Evolutionary conservation across 2,113 vertebrate species (phyloP).

Genomic region (Aphyosemion australe): DNA sequence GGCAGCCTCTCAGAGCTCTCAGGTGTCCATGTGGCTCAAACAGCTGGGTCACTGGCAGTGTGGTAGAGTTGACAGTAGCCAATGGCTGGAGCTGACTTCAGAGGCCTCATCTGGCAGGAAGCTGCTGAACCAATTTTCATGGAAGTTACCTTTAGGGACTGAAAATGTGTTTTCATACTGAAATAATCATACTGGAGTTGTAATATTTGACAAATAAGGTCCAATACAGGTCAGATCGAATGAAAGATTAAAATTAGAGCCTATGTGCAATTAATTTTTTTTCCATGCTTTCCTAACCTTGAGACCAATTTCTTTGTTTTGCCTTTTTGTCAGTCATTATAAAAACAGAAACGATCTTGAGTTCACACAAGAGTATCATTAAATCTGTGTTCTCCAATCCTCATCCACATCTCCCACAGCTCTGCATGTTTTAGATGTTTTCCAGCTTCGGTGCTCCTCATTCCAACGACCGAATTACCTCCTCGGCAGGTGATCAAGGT

Average conservation of each 20-base stretch:
- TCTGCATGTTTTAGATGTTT: neutral
- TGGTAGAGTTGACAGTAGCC: conserved; percentile 31
- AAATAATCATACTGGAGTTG: conserved; percentile 25
- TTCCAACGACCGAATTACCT: neutral
- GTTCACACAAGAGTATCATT: neutral
- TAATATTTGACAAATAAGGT: neutral
- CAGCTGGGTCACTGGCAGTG: conserved; percentile 59
- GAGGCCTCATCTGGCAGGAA: conserved; percentile 56
- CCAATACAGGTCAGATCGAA: neutral
- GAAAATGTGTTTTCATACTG: conserved; percentile 40
- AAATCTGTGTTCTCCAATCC: neutral
- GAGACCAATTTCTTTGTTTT: neutral
- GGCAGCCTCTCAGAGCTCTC: conserved; percentile 46
- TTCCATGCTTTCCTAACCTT: neutral
- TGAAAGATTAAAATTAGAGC: neutral
- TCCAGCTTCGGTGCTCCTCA: neutral
- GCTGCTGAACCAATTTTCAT: conserved; percentile 33
- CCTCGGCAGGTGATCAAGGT: neutral
- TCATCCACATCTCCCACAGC: neutral
- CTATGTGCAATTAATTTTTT: neutral
- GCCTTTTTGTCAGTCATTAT: neutral
- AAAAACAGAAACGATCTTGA: neutral
- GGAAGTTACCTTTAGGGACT: conserved; percentile 25
- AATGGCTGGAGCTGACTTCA: conserved; percentile 48
- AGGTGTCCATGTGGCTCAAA: conserved; percentile 51